Conservation (phyloP, 2,888 invertebrate species). For the Anthophora plumipes region DNA sequence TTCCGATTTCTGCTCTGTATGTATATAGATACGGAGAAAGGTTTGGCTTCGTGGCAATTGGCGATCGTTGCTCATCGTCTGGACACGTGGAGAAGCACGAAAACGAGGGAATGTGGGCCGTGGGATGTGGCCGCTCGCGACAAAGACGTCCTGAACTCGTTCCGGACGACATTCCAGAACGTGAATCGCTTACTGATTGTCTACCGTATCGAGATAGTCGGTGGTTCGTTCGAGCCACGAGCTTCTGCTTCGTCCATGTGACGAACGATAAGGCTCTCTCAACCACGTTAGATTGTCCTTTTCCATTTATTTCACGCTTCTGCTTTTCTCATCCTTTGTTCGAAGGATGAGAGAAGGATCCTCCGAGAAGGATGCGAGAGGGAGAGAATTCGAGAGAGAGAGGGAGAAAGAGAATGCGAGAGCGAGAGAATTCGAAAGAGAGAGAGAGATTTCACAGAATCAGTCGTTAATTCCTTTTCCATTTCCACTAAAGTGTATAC, state of each 20-base stretch:
- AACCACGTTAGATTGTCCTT: background rate
- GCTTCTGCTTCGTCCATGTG: background rate
- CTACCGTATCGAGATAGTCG: background rate
- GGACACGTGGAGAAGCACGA: constrained; percentile 32
- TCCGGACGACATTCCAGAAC: constrained; percentile 74
- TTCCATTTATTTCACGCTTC: background rate
- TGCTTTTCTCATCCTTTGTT: background rate
- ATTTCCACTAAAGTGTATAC: too few species aligned
- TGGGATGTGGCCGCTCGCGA: constrained; percentile 59
- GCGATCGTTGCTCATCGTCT: constrained; percentile 56
- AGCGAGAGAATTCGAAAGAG: too few species aligned
- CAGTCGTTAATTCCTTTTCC: too few species aligned
- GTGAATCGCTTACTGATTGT: constrained; percentile 66
- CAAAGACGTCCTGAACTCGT: constrained; percentile 65
- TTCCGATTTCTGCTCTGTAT: too few species aligned
- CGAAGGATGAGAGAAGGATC: too few species aligned
- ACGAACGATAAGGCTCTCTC: background rate
- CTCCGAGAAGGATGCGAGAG: too few species aligned
- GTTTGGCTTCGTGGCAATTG: too few species aligned
- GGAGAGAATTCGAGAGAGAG: too few species aligned
- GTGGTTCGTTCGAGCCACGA: too few species aligned
- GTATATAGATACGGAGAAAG: too few species aligned
- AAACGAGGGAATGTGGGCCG: constrained; percentile 54
- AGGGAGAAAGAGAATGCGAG: too few species aligned
- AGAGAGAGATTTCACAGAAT: too few species aligned